These are phyloP conservation scores for Pheosia gnoma DNA, from an alignment of 2,888 invertebrate species.

Conservation along the genomic window DNA sequence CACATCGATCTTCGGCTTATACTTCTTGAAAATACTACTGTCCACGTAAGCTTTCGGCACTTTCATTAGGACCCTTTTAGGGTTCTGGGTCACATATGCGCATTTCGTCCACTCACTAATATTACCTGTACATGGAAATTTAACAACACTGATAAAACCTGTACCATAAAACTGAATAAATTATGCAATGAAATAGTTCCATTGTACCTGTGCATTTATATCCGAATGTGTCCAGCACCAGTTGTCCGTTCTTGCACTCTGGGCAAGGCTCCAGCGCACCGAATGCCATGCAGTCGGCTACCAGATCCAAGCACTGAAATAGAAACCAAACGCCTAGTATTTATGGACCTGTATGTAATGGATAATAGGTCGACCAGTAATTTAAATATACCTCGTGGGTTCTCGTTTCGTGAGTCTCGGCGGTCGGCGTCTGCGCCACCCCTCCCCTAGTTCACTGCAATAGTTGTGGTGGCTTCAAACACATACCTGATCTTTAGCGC, in stretches of 20 bases:
- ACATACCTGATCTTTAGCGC: constrained; percentile 87
- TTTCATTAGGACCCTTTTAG: constrained; percentile 87
- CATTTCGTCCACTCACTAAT: constrained; percentile 96
- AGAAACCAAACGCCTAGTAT: no score
- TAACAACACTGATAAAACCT: neutral
- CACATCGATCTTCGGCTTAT: constrained; percentile 83
- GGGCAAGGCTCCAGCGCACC: constrained; percentile 91
- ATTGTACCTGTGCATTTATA: constrained; percentile 92
- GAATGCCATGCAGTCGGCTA: constrained; percentile 95
- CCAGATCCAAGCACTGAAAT: constrained; percentile 87
- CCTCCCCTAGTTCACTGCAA: no score
- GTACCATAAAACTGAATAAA: no score
- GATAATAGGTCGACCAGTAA: no score
- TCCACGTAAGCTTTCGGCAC: constrained; percentile 86
- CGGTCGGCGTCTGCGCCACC: no score
- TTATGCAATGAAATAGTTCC: constrained; percentile 4
- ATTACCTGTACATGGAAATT: constrained; percentile 68
- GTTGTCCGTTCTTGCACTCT: constrained; percentile 90
- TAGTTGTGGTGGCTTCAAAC: neutral
- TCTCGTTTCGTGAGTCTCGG: no score
- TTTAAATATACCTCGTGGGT: no score
- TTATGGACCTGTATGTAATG: no score
- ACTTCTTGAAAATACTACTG: constrained; percentile 83
- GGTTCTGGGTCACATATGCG: constrained; percentile 87
- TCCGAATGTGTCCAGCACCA: constrained; percentile 87